These are phyloP conservation scores for Saccopteryx bilineata DNA, from an alignment of 2,113 vertebrate genomes.

Conservation along the genomic window DNA sequence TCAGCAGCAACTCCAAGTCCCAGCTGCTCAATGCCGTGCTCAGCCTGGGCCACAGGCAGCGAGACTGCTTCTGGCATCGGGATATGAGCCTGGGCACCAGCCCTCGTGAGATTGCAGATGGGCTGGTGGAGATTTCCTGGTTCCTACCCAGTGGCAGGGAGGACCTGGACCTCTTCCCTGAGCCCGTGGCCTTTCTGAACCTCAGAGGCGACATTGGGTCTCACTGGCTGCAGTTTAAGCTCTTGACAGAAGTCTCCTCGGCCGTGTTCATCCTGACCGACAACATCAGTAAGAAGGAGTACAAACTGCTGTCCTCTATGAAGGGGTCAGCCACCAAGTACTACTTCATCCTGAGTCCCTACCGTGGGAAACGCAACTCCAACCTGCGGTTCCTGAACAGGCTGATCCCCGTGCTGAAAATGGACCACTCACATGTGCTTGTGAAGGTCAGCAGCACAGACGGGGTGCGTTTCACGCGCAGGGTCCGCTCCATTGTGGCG, in stretches of 20 bases:
- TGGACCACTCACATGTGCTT: slow-evolving; percentile 80
- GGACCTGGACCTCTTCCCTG: slow-evolving; percentile 80
- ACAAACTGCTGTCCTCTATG: slow-evolving; percentile 78
- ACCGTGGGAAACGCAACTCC: slow-evolving; percentile 75
- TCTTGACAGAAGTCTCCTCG: slow-evolving; percentile 78
- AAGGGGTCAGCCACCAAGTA: slow-evolving; percentile 72
- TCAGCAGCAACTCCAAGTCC: slow-evolving; percentile 90
- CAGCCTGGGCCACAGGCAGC: slow-evolving; percentile 85
- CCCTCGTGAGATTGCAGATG: slow-evolving; percentile 87
- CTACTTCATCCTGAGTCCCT: slow-evolving; percentile 84
- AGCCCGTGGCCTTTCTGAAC: slow-evolving; percentile 84
- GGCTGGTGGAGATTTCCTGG: slow-evolving; percentile 91
- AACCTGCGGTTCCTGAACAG: slow-evolving; percentile 79
- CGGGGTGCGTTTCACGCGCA: slow-evolving; percentile 43
- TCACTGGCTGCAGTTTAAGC: slow-evolving; percentile 84
- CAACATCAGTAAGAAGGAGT: slow-evolving; percentile 82
- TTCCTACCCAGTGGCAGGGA: slow-evolving; percentile 86
- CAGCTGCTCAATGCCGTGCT: slow-evolving; percentile 89
- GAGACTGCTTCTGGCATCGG: slow-evolving; percentile 89
- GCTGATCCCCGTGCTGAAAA: slow-evolving; percentile 75
- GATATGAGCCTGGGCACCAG: slow-evolving; percentile 84
- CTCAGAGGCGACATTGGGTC: slow-evolving; percentile 82
- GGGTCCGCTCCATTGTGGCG: slow-evolving; percentile 72
- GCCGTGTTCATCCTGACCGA: slow-evolving; percentile 84
- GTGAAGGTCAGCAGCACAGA: slow-evolving; percentile 84